Conservation (phyloP, 64 coral and sea anemone genomes). For the Montipora sp. region DNA sequence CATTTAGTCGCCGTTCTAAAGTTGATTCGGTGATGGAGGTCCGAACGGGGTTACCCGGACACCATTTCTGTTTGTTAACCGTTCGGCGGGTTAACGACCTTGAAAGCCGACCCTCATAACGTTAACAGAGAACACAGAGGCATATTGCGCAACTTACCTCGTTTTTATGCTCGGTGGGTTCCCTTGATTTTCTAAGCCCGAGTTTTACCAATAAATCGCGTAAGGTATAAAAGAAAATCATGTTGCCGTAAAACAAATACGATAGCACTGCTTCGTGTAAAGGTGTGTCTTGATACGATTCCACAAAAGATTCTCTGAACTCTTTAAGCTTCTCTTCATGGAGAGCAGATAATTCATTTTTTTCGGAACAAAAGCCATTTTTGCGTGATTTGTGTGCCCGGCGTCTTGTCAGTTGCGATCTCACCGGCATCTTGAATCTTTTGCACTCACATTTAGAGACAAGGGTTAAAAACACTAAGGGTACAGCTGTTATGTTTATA, state of each 20-base stretch:
- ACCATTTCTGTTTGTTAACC: not conserved
- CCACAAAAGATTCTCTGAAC: conserved; percentile 38
- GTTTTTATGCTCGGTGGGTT: conserved; percentile 80
- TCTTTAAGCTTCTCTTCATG: conserved; percentile 29
- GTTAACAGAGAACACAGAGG: not conserved
- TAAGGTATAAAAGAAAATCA: conserved; percentile 88
- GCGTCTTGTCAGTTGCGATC: not conserved
- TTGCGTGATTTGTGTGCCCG: not conserved
- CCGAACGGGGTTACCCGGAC: too few relatives aligned
- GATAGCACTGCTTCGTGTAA: conserved; percentile 88
- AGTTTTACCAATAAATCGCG: conserved; percentile 94
- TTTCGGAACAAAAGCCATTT: conserved; percentile 21
- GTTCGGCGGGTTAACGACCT: not conserved
- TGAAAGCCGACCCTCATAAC: not conserved
- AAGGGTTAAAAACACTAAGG: too few relatives aligned
- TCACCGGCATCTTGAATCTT: not conserved
- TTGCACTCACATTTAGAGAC: too few relatives aligned
- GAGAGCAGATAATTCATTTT: conserved; percentile 19
- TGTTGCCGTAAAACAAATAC: conserved; percentile 79
- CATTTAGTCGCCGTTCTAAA: too few relatives aligned
- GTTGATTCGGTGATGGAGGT: too few relatives aligned
- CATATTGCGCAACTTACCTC: conserved; percentile 54
- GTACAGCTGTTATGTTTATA: too few relatives aligned
- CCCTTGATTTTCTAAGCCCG: conserved; percentile 85
- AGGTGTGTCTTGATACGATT: conserved; percentile 93